Base-by-base conservation (phyloP, 1,140 invertebrate species). In the Drosophila mayri region DNA sequence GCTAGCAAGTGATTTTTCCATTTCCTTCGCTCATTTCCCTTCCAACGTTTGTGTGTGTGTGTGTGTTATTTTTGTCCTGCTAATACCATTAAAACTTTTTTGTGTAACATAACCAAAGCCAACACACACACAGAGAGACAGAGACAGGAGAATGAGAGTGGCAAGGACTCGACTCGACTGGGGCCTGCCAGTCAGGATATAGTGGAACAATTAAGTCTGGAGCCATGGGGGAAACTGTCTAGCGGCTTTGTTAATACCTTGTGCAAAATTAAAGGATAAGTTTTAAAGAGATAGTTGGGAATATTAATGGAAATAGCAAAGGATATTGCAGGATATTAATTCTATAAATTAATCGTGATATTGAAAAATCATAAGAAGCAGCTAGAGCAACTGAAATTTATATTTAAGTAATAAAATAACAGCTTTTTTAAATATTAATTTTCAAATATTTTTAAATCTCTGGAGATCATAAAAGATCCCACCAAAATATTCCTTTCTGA, bases 31-130 rank as follows among this genome's bases (percentile, higher is more conserved):
- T 67, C 20, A 55, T 28, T 50, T 59, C 66, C 41, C n/a, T 14
- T 16, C 32, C 52, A 57, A 49, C 76, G 74, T 81, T 73, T 76
- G 32, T 62, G 22, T n/a, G 30, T 77, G 61, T 85, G 59, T 76
- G 57, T 83, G 79, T 87, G 79, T 88, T 87, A 88, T 87, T 87
- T 87, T 84, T 88, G 84, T 81, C 84, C 79, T 68, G 84, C 75
- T 87, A 88, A 87, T 87, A 76, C 84, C 84, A 87, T 87, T 88
- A 88, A 78, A 87, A 88, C 79, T 88, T 87, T 83, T 82, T 66
- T 87, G 83, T 88, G 80, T 80, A 88, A 88, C 83, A 79, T 80
- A 81, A 37, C 65, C 71, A 62, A 79, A 83, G 63, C 57, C 81
- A 66, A 65, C 76, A 64, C 40, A 64, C 30, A 41, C 20, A 18